Percentiles rank a stretch among this genome's conserved stretches.
Evolutionary conservation across 1,140 invertebrate genomes (phyloP).

Genomic region (Bombus difficillimus): DNA sequence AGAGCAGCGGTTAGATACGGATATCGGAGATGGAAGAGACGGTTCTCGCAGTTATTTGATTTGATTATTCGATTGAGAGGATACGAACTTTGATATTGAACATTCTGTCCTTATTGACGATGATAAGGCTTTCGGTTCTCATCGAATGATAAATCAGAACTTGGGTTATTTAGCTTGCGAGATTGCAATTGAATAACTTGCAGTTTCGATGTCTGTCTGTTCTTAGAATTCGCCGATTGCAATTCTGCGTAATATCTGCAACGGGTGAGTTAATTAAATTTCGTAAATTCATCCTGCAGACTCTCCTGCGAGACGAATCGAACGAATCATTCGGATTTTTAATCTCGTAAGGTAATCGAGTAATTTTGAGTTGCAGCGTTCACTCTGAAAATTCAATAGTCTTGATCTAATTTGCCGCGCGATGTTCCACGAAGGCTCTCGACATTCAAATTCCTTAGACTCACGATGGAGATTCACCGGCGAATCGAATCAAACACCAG

Average conservation of each 20-base stretch:
- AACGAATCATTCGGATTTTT: not conserved
- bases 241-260: not conserved
- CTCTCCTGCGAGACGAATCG: not conserved
- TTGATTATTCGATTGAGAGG: not conserved
- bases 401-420: too few relatives aligned
- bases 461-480: not conserved
- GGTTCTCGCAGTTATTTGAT: not conserved
- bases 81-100: not conserved
- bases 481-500: not conserved
- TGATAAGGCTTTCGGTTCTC: not conserved
- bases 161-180: not conserved
- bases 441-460: not conserved
- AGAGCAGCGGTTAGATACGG: not conserved
- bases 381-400: not conserved
- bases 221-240: not conserved
- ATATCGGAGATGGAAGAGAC: not conserved
- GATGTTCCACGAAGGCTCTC: too few relatives aligned
- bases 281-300: not conserved
- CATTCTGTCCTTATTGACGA: not conserved
- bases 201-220: not conserved
- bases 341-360: not conserved
- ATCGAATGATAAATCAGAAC: not conserved
- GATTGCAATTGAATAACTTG: not conserved
- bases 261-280: not conserved
- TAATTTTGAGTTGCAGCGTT: not conserved